These are phyloP conservation scores for Festucalex cinctus DNA, from an alignment of 2,113 vertebrate species.

Conservation along the genomic window DNA sequence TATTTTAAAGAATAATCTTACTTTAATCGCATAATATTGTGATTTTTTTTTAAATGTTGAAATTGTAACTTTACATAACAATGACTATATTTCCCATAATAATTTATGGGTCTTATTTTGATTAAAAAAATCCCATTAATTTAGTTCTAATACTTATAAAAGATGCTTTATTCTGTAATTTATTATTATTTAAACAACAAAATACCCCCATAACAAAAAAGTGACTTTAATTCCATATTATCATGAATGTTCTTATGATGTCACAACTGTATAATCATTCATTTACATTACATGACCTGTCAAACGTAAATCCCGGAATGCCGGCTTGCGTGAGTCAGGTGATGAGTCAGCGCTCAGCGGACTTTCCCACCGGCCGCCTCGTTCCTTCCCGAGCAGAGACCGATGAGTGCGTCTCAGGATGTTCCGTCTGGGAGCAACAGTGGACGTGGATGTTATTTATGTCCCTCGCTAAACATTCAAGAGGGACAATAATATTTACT, in stretches of 20 bases:
- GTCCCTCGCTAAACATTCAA: conserved; percentile 23
- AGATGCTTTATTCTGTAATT: no score
- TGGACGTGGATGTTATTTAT: conserved; percentile 29
- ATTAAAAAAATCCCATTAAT: no score
- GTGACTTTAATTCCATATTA: no score
- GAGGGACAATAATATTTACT: no score
- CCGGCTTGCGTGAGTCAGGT: not conserved
- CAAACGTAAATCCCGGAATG: not conserved
- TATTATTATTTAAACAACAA: no score
- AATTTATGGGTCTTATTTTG: no score
- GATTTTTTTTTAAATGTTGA: not conserved
- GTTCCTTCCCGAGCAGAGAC: not conserved
- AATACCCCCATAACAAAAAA: no score
- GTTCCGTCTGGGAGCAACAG: conserved; percentile 12
- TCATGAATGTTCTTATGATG: not conserved
- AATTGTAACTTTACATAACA: not conserved
- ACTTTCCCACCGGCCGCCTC: not conserved
- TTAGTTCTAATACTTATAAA: no score
- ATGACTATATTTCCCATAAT: no score
- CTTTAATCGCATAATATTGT: not conserved
- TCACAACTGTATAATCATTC: not conserved
- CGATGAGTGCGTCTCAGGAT: conserved; percentile 4
- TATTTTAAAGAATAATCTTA: no score
- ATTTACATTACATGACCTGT: not conserved
- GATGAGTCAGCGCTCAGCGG: not conserved